Base-by-base conservation (phyloP, 1,140 invertebrate species). In the Eurosta solidaginis region DNA sequence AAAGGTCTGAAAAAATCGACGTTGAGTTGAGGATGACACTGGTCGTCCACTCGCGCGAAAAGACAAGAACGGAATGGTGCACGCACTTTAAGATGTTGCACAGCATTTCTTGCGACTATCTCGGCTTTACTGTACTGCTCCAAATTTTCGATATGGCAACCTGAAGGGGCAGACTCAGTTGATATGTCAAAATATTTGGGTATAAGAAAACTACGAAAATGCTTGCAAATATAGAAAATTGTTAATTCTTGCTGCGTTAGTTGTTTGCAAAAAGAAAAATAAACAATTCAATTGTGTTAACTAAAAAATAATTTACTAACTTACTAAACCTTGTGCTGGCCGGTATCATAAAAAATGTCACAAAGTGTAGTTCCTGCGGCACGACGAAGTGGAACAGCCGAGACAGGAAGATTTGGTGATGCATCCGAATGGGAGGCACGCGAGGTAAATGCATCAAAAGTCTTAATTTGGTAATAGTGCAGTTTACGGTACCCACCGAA, bases 381-480 rank as follows among this genome's bases (percentile, higher is more conserved):
- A 40, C 20, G 79, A 42, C 29, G 79, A 20, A 63, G 79, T 29
- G 82, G 82, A 40, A 79, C 81, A 40, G 77, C 81, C 20, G 82
- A 82, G 44, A 80, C 81, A 12, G 80, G 81, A 7, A 78, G 91
- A 79, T 91, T 90, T 80, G 89, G 88, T 9, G 92, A 92, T 82
- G 33, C 59, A 40, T 90, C 90, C 42, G 92, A 93, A 83, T 93
- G 92, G 92, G 92, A 93, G 85, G 91, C 91, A 14, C 92, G 92
- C 84, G 92, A 93, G 88, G 91, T 92, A 44, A 63, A 25, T 50
- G 36, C n/a, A 20, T 81, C 40, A 54, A 74, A 77, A 33, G 29
- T 12, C 47, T 27, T 52, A 63, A 36, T n/a, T n/a, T n/a, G n/a
- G n/a, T n/a, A n/a, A n/a, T n/a, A n/a, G n/a, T n/a, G n/a, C n/a